Evolutionary conservation across 2,888 invertebrate species (phyloP), one percentile per base, ranked within the genome.

Genomic region (Yponomeuta malinellus): DNA sequence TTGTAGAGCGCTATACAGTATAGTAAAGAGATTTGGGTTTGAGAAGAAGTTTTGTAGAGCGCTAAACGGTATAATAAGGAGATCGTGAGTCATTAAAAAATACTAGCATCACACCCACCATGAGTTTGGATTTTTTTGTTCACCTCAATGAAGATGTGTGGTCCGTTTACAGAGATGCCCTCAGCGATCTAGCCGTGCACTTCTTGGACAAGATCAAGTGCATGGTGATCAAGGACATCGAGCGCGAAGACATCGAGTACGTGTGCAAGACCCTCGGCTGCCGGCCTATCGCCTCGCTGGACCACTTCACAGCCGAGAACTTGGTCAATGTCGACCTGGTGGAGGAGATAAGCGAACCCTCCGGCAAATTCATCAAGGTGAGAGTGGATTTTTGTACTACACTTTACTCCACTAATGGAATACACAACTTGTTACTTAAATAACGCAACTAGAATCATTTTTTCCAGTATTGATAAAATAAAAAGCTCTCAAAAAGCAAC

Each of bases 191-290:
- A 79, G 99, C 99, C 1, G 94, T 99, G 77, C 99, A 99, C 86
- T 99, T 99, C 92, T 93, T 99, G 76, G 98, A 99, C 83, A 99
- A 99, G 93, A 98, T 99, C 86, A 99, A 99, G 88, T 98, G 98
- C 71, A 96, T 99, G 96, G 99, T 99, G 1, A 95, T 99, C 70
- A 99, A 98, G 87, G 99, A 99, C 83, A 95, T 99, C 72, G 99
- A 99, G 87, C 95, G 99, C 71, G 99, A 99, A 85, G 99, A 99
- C 80, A 97, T 99, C 76, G 98, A 99, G 81, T 99, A 98, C 87
- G 96, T 99, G 31, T 98, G 98, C 90, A 99, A 98, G 93, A 97
- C 97, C 8, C 90, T 99, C 43, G 96, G 96, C 37, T 98, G 98
- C 84, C 94, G 98, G 70, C 99, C 99, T 0, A 98, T 99, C 78